phyloP scores from a whole-genome alignment of 2,888 invertebrate genomes.

The Eubasilissa splendida region DNA sequence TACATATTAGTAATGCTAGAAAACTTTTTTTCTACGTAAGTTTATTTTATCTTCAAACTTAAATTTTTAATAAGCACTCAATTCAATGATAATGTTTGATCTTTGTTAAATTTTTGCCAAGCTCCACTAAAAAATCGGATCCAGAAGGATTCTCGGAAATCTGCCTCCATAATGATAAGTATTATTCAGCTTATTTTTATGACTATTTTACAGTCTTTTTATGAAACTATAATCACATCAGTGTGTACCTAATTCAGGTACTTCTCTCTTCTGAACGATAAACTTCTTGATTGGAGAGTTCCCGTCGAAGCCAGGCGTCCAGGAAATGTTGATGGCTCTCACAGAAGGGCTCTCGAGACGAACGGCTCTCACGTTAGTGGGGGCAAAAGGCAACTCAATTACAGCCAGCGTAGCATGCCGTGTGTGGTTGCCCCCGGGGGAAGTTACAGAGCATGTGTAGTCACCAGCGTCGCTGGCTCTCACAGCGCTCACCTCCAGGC shows the following conservation, averaged over 20 bases:
- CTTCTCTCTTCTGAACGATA: constrained; percentile 91
- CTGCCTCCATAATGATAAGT: too few species aligned
- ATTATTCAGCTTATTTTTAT: too few species aligned
- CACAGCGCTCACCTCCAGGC: constrained; percentile 89
- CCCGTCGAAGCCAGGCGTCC: constrained; percentile 98
- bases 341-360: constrained; percentile 78
- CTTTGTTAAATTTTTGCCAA: too few species aligned
- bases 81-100: too few species aligned
- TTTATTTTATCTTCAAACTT: too few species aligned
- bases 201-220: too few species aligned
- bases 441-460: constrained; percentile 92
- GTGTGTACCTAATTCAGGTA: constrained; percentile 86
- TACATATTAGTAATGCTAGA: too few species aligned
- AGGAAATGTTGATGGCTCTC: constrained; percentile 90
- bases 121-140: too few species aligned
- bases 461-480: constrained; percentile 94
- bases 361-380: constrained; percentile 87
- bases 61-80: too few species aligned
- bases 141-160: too few species aligned
- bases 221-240: not conserved
- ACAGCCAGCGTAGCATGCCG: constrained; percentile 85
- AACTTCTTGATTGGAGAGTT: constrained; percentile 95
- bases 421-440: constrained; percentile 94
- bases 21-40: too few species aligned
- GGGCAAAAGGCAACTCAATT: constrained; percentile 96